Conservation (phyloP, 2,797 vertebrate species). For the Schizopygopsis malacanthus region DNA sequence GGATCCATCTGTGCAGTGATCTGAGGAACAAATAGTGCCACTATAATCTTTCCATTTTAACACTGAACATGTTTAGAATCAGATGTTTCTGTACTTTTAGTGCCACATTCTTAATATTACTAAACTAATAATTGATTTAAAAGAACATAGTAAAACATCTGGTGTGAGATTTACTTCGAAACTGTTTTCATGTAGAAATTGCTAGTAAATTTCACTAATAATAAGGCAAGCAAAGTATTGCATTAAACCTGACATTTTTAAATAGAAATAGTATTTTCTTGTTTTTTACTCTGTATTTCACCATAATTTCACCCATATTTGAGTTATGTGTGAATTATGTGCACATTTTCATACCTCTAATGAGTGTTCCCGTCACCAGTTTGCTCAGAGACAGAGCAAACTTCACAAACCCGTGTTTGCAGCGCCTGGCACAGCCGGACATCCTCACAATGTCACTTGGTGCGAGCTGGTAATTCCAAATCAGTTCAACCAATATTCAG, state of each 20-base stretch:
- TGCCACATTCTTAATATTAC: background rate
- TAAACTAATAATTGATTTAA: background rate
- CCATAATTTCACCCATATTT: background rate
- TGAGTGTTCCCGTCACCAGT: conserved; percentile 89
- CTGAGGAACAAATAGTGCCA: background rate
- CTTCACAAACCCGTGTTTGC: conserved; percentile 89
- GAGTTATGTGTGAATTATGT: background rate
- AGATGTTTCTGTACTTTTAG: background rate
- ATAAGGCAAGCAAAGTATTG: background rate
- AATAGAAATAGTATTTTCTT: background rate
- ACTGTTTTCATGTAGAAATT: background rate
- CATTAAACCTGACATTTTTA: background rate
- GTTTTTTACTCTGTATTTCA: background rate
- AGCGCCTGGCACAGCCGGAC: conserved; percentile 87
- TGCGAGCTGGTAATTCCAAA: conserved; percentile 21
- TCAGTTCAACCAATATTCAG: background rate
- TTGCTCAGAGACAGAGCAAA: conserved; percentile 87
- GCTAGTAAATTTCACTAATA: background rate
- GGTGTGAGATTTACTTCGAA: background rate
- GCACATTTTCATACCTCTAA: conserved; percentile 82
- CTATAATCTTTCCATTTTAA: background rate
- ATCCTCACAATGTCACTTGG: conserved; percentile 73
- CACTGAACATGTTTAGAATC: background rate
- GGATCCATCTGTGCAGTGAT: background rate
- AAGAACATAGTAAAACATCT: background rate